These are phyloP conservation scores for Agrilus mali DNA, from an alignment of 2,888 invertebrate genomes.

Conservation along the genomic window DNA sequence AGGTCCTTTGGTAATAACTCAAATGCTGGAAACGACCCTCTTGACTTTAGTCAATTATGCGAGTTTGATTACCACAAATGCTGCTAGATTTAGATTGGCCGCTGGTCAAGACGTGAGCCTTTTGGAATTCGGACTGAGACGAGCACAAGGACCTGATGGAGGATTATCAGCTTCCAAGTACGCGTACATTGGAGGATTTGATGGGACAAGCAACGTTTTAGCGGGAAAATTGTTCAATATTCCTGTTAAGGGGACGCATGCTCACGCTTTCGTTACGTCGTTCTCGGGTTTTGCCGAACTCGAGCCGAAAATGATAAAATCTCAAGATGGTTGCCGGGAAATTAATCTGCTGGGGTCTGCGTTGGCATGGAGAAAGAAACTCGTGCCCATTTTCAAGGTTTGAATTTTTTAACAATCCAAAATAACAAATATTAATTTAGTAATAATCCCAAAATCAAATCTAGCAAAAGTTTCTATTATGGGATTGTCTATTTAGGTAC, in stretches of 20 bases:
- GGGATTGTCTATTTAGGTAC: too few species aligned
- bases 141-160: slow-evolving; percentile 98
- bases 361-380: slow-evolving; percentile 48
- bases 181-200: slow-evolving; percentile 91
- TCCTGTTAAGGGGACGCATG: slow-evolving; percentile 94
- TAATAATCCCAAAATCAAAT: too few species aligned
- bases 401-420: slow-evolving; percentile 38
- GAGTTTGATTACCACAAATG: slow-evolving; percentile 95
- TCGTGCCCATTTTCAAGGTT: slow-evolving; percentile 58
- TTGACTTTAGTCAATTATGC: slow-evolving; percentile 94
- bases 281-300: slow-evolving; percentile 57
- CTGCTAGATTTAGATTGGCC: slow-evolving; percentile 89
- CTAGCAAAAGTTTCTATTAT: too few species aligned
- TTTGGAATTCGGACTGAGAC: slow-evolving; percentile 89
- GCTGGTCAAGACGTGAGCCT: slow-evolving; percentile 75
- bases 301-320: slow-evolving; percentile 29
- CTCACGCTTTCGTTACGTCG: slow-evolving; percentile 94
- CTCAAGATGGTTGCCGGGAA: slow-evolving; percentile 25
- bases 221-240: slow-evolving; percentile 96
- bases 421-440: too few species aligned
- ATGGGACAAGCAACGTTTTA: slow-evolving; percentile 95
- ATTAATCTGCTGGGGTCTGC: slow-evolving; percentile 54
- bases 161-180: slow-evolving; percentile 96
- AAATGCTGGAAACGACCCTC: slow-evolving; percentile 90
- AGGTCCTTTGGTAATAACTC: slow-evolving; percentile 89